A percentile compares a stretch with the other conserved stretches of the same genome.
phyloP scores from a whole-genome alignment of 30 jellyfish, hydroid and myxozoan species.

The Calvadosia cruxmelitensis region DNA sequence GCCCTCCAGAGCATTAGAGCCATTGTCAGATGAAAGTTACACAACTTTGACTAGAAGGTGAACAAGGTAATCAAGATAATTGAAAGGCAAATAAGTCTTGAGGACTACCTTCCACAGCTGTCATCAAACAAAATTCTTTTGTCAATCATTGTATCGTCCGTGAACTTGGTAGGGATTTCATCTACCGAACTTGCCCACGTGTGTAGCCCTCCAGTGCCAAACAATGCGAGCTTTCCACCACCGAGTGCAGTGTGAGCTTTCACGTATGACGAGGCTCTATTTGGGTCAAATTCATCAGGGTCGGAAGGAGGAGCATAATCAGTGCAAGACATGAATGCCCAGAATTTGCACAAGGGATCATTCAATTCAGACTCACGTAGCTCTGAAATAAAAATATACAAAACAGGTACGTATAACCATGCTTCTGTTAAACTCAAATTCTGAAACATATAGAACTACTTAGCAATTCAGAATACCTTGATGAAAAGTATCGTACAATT shows the following conservation, averaged over 20 bases:
- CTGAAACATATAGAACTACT: neutral
- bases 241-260: constrained; percentile 91
- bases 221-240: constrained; percentile 80
- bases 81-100: no score
- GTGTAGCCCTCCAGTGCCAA: constrained; percentile 86
- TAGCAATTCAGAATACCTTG: constrained; percentile 31
- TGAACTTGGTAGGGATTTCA: constrained; percentile 36
- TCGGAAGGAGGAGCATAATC: constrained; percentile 55
- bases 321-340: constrained; percentile 86
- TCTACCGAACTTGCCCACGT: constrained; percentile 75
- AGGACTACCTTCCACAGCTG: constrained; percentile 72
- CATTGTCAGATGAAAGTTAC: no score
- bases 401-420: neutral
- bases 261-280: constrained; percentile 33
- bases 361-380: constrained; percentile 4
- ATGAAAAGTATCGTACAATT: constrained; percentile 37
- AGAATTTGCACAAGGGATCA: constrained; percentile 53
- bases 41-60: no score
- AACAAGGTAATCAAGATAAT: no score
- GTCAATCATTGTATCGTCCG: constrained; percentile 54
- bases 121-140: constrained; percentile 54
- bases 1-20: no score
- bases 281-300: constrained; percentile 27
- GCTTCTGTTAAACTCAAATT: neutral
- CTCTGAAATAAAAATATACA: neutral